phyloP scores from a whole-genome alignment of 2,888 invertebrate species.

The Aspidiotus destructor region DNA sequence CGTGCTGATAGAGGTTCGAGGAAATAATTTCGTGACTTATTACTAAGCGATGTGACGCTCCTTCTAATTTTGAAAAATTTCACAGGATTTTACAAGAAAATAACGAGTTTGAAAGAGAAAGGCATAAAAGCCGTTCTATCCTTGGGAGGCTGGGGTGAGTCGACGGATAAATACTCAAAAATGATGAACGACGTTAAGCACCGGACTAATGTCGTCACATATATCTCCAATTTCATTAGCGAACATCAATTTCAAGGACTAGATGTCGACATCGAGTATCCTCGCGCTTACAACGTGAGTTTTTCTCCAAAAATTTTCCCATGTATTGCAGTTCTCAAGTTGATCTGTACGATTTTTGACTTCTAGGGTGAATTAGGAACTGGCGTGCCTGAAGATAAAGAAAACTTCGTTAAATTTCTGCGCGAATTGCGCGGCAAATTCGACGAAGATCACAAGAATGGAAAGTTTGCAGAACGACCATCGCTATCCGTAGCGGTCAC shows the following conservation, averaged over 20 bases:
- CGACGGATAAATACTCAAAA: conserved; percentile 55
- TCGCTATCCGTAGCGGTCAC: background rate
- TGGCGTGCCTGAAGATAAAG: background rate
- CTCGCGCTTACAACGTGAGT: conserved; percentile 54
- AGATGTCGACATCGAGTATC: conserved; percentile 92
- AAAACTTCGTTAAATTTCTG: background rate
- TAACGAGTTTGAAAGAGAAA: conserved; percentile 14
- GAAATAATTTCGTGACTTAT: too few species aligned
- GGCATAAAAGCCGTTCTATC: conserved; percentile 54
- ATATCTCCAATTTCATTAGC: conserved; percentile 82
- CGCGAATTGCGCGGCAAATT: background rate
- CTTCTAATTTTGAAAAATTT: background rate
- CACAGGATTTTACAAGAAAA: background rate
- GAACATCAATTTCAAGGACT: conserved; percentile 86
- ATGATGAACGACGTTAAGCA: conserved; percentile 9
- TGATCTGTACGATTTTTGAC: background rate
- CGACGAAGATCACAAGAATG: background rate
- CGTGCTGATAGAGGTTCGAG: too few species aligned
- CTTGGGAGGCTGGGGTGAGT: conserved; percentile 93
- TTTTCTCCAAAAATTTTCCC: background rate
- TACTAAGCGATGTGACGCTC: background rate
- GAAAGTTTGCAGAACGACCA: background rate
- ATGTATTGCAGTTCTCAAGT: too few species aligned
- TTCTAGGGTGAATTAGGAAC: background rate
- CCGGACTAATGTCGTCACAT: conserved; percentile 81